These are phyloP conservation scores for Brienomyrus brachyistius DNA, from an alignment of 2,113 vertebrate genomes.

Conservation along the genomic window DNA sequence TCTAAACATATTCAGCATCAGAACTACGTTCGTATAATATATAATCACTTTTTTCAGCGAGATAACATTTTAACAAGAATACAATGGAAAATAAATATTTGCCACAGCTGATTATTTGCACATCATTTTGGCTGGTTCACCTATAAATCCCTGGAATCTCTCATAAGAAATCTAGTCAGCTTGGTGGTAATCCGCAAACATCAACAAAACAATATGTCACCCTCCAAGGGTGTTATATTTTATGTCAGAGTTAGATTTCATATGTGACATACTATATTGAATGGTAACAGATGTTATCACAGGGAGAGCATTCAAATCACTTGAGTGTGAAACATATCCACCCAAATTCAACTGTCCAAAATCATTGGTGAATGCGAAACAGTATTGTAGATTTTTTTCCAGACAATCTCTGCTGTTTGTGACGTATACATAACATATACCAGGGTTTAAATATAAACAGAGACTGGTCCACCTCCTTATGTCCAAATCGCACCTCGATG, in stretches of 20 bases:
- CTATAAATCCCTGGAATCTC: background rate
- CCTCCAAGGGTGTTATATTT: background rate
- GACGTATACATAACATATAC: background rate
- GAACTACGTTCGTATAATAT: background rate
- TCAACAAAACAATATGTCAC: background rate
- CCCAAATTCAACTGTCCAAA: background rate
- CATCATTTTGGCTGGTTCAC: background rate
- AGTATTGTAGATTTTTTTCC: background rate
- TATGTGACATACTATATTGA: background rate
- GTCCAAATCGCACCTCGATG: background rate
- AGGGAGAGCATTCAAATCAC: background rate
- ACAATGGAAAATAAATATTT: background rate
- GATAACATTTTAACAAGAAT: background rate
- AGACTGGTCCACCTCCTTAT: background rate
- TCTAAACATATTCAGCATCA: background rate
- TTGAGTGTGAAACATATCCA: background rate
- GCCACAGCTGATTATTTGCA: background rate
- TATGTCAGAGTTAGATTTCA: background rate
- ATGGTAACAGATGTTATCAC: background rate
- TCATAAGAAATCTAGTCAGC: background rate
- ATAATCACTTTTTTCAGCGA: background rate
- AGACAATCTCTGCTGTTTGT: background rate
- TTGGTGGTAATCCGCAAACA: background rate
- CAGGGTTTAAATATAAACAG: background rate
- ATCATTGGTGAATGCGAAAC: background rate